Evolutionary conservation across 2,113 vertebrate species (phyloP).

Genomic region (Syngnathus typhle): DNA sequence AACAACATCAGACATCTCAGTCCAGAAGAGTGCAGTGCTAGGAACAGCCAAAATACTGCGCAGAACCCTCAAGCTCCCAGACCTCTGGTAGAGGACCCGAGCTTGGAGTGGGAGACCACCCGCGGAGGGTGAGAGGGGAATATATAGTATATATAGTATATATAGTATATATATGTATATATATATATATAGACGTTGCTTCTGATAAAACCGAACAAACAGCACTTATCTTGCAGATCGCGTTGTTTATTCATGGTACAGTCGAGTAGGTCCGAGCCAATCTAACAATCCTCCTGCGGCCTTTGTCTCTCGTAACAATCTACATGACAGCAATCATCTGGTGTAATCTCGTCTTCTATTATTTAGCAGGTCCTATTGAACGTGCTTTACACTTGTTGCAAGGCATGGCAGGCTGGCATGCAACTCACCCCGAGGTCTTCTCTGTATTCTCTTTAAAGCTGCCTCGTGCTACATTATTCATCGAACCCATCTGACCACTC

Average conservation of each 20-base stretch:
- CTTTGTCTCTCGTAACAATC: background rate
- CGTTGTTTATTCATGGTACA: background rate
- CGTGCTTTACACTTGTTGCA: background rate
- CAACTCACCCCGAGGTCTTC: background rate
- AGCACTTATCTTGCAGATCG: background rate
- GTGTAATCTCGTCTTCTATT: conserved; percentile 8
- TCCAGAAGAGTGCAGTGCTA: too few species aligned
- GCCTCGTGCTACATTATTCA: background rate
- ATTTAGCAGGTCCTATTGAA: background rate
- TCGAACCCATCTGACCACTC: background rate
- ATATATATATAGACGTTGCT: background rate
- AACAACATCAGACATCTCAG: too few species aligned
- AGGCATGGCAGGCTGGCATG: background rate
- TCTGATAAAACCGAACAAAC: background rate
- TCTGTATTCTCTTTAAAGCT: background rate
- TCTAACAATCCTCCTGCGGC: background rate
- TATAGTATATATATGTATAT: too few species aligned
- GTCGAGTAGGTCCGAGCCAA: background rate
- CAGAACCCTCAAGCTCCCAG: too few species aligned
- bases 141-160: too few species aligned
- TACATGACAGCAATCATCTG: conserved; percentile 15
- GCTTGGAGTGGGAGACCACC: too few species aligned
- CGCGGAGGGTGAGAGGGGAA: too few species aligned
- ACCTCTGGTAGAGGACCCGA: too few species aligned
- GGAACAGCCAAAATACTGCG: too few species aligned